Base-by-base conservation (phyloP, 1,140 invertebrate species). In the Aleiodes sp. region DNA sequence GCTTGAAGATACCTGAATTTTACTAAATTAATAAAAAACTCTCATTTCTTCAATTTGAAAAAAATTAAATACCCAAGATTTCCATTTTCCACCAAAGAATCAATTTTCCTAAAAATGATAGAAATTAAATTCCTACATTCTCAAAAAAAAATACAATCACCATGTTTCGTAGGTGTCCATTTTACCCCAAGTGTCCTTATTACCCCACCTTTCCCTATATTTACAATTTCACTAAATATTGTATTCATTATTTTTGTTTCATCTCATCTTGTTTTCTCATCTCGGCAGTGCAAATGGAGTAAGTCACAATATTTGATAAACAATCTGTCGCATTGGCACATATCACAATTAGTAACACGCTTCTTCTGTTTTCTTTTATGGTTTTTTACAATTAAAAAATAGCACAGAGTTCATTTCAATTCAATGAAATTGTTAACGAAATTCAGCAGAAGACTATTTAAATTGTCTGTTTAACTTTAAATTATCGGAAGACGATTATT, bases 261-360 rank as follows among this genome's bases (percentile, higher is more conserved):
- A 29, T 70, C 31, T 56, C 16, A 19, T 8, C 3, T 66, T 41
- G 10, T 35, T 43, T 10, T 10, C 33, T 67, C 33, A 37, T 46
- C 28, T 66, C 75, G 78, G 75, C 65, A 73, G 72, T 78, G 76
- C 73, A n/a, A n/a, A 72, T 73, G 65, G 73, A 70, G 19, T 14
- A n/a, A 29, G 24, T 28, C 16, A 52, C 7, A 52, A 21, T 52
- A 43, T 43, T 43, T 24, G 16, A 21, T 52, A 52, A 74, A 77
- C n/a, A n/a, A n/a, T n/a, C n/a, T 74, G 71, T 76, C 71, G 70
- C 73, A 76, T 80, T 80, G 73, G 78, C 78, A 80, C 78, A 74
- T 80, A 80, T 80, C 78, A 78, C 78, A 77, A 76, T 78, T 67
- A 76, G 75, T 73, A 74, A 77, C 73, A 68, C 37, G 14, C 21